These are phyloP conservation scores for Axea sp. DNA, from an alignment of 2,888 invertebrate species.

Conservation along the genomic window DNA sequence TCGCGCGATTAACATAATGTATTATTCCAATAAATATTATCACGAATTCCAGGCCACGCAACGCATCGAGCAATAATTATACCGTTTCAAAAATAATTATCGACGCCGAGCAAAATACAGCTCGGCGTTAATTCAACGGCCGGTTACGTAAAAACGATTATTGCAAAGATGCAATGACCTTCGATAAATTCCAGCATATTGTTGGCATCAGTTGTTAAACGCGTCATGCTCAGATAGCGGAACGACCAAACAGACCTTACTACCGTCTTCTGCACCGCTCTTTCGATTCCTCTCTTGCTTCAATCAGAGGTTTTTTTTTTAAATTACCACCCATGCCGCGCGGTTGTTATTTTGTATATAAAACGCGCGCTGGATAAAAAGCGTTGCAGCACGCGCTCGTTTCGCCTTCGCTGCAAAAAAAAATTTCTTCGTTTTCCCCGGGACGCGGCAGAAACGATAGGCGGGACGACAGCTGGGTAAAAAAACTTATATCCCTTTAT, in stretches of 20 bases:
- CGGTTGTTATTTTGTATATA: constrained; percentile 44
- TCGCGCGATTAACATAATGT: constrained; percentile 40
- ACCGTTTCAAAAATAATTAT: constrained; percentile 29
- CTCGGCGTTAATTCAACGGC: constrained; percentile 15
- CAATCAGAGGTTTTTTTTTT: constrained; percentile 56
- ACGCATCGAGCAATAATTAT: constrained; percentile 19
- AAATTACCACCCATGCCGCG: constrained; percentile 39
- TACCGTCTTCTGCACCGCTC: constrained; percentile 56
- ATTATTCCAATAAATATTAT: constrained; percentile 26
- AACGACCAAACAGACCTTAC: constrained; percentile 63
- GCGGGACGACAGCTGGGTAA: constrained; percentile 11
- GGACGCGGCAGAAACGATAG: constrained; percentile 2
- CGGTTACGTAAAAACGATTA: constrained; percentile 34
- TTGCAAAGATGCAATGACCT: constrained; percentile 57
- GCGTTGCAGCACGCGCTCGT: constrained; percentile 49
- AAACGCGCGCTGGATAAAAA: constrained; percentile 47
- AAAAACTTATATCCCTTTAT: constrained; percentile 27
- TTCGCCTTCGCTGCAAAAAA: constrained; percentile 39
- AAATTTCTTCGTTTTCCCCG: constrained; percentile 29
- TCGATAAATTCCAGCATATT: constrained; percentile 50
- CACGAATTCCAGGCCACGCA: constrained; percentile 16
- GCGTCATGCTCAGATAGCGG: constrained; percentile 55
- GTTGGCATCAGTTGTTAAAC: constrained; percentile 56
- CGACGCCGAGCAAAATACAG: constrained; percentile 17
- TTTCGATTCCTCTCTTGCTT: constrained; percentile 34